These are phyloP conservation scores for Microcebus ravelobensis DNA, from an alignment of 2,113 vertebrate species.

Conservation along the genomic window DNA sequence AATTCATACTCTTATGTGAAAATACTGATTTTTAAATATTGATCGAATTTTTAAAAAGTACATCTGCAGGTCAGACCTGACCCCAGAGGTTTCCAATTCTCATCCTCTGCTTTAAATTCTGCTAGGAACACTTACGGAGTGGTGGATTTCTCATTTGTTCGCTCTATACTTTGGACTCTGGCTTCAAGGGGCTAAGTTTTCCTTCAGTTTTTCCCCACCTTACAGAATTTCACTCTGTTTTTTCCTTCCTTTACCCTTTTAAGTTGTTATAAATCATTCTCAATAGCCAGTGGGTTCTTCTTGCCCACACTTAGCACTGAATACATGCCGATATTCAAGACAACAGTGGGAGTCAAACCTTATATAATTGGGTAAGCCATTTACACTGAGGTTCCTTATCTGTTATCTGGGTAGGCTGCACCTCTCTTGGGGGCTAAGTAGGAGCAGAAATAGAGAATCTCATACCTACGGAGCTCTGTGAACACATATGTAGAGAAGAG, in stretches of 20 bases:
- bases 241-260: neutral
- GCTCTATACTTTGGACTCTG: rapidly evolving
- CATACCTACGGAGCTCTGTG: neutral
- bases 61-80: neutral
- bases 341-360: neutral
- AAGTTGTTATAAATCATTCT: neutral
- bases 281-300: neutral
- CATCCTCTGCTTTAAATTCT: neutral
- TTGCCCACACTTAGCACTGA: neutral
- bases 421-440: neutral
- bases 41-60: neutral
- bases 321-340: neutral
- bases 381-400: neutral
- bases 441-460: neutral
- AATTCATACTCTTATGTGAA: neutral
- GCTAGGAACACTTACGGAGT: neutral
- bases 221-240: neutral
- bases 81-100: neutral
- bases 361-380: neutral
- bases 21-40: neutral
- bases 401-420: neutral
- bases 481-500: neutral
- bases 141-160: neutral
- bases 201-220: neutral
- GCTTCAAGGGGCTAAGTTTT: neutral